phyloP scores from a whole-genome alignment of 2,888 invertebrate genomes.

The Pteria penguin region DNA sequence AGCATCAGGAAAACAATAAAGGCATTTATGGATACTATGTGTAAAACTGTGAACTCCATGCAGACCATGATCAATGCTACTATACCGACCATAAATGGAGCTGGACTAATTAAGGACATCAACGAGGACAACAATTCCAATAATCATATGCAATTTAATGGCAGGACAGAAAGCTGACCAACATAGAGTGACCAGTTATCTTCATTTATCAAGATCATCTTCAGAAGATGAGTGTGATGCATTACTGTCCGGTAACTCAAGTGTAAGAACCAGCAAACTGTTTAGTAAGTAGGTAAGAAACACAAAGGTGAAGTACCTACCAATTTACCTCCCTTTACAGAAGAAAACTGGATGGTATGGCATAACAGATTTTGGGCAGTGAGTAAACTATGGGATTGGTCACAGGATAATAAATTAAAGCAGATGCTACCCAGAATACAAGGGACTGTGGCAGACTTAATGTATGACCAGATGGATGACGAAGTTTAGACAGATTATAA shows the following conservation, averaged over 20 bases:
- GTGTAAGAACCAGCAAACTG: background rate
- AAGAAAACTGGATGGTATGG: constrained; percentile 48
- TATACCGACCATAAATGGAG: background rate
- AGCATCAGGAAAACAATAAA: background rate
- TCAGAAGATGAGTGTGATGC: background rate
- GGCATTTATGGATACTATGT: background rate
- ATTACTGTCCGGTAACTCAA: background rate
- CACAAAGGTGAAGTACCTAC: background rate
- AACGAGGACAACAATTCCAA: no score
- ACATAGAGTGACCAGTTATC: background rate
- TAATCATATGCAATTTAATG: no score
- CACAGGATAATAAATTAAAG: constrained; percentile 14
- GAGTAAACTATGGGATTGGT: constrained; percentile 25
- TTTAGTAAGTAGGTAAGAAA: background rate
- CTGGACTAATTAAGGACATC: no score
- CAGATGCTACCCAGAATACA: constrained; percentile 43
- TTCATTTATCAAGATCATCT: background rate
- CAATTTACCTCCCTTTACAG: constrained; percentile 38
- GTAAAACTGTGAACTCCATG: background rate
- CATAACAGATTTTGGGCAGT: constrained; percentile 35
- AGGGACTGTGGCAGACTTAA: constrained; percentile 46
- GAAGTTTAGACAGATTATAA: constrained; percentile 21
- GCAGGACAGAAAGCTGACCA: no score
- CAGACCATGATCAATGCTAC: background rate
- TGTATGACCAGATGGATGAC: constrained; percentile 33